Evolutionary conservation across 2,113 vertebrate genomes (phyloP).

Genomic region (Theristicus caerulescens): DNA sequence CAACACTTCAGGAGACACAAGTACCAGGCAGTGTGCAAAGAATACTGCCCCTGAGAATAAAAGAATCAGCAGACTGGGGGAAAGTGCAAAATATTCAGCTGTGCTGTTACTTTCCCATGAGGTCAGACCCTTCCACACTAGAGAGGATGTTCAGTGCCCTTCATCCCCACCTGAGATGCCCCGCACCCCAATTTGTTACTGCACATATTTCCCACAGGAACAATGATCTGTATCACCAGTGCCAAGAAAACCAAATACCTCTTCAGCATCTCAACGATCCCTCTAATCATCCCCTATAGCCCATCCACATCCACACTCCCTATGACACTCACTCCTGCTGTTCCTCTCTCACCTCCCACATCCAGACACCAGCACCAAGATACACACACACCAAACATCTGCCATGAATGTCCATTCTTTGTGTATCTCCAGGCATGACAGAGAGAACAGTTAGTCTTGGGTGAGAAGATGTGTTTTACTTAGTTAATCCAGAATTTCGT

Average conservation of each 20-base stretch:
- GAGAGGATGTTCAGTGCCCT: not conserved
- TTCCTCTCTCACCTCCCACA: not conserved
- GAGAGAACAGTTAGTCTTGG: not conserved
- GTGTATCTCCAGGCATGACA: not conserved
- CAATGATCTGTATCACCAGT: not conserved
- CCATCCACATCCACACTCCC: not conserved
- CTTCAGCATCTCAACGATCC: not conserved
- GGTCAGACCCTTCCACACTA: not conserved
- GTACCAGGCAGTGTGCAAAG: not conserved
- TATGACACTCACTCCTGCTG: not conserved
- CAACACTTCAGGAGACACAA: not conserved
- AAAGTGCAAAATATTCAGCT: not conserved
- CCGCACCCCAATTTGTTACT: not conserved
- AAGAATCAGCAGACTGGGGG: not conserved
- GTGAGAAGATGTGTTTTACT: not conserved
- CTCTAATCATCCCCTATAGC: fast-evolving
- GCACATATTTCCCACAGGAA: not conserved
- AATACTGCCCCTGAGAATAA: not conserved
- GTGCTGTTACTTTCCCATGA: not conserved
- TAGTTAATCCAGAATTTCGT: not conserved
- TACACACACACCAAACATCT: not conserved
- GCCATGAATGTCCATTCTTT: not conserved
- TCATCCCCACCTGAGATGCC: not conserved
- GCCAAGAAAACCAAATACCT: not conserved
- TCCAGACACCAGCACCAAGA: not conserved